Percentiles rank a stretch among this genome's conserved stretches.
Evolutionary conservation across 2,113 vertebrate genomes (phyloP).

Genomic region (Recurvirostra avosetta): DNA sequence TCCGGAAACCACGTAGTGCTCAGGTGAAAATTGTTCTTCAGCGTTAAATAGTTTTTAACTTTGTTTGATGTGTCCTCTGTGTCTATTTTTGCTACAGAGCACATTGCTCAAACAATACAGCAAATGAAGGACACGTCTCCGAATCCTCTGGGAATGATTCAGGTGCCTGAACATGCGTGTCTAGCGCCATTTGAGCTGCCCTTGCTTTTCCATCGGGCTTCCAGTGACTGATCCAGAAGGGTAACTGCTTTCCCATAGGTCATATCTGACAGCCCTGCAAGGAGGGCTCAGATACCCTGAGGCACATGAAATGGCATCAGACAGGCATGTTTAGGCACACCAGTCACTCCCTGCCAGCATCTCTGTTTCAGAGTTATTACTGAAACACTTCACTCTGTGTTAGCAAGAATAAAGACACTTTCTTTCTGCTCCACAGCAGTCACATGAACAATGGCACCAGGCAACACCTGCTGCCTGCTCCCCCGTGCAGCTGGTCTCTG

Average conservation of each 20-base stretch:
- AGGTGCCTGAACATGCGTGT: background rate
- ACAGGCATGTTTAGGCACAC: background rate
- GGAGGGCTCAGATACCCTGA: background rate
- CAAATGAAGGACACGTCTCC: background rate
- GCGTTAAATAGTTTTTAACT: background rate
- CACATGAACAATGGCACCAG: background rate
- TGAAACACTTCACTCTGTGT: background rate
- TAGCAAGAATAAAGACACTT: background rate
- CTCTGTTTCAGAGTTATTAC: background rate
- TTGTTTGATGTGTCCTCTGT: background rate
- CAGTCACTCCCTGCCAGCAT: background rate
- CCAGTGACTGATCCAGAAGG: background rate
- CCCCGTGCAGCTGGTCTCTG: background rate
- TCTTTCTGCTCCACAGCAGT: background rate
- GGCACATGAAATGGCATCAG: background rate
- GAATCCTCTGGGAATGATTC: background rate
- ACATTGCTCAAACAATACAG: background rate
- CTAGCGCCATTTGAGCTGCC: background rate
- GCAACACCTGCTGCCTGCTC: background rate
- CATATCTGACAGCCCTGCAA: background rate
- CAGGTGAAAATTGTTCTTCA: background rate
- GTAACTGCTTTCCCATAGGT: background rate
- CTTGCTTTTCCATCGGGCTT: background rate
- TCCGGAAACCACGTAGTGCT: background rate
- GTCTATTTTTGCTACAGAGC: constrained; percentile 9